A percentile compares a stretch with the other conserved stretches of the same genome.
Evolutionary conservation across 2,888 invertebrate species (phyloP).

Genomic region (Entomobrya multifasciata): DNA sequence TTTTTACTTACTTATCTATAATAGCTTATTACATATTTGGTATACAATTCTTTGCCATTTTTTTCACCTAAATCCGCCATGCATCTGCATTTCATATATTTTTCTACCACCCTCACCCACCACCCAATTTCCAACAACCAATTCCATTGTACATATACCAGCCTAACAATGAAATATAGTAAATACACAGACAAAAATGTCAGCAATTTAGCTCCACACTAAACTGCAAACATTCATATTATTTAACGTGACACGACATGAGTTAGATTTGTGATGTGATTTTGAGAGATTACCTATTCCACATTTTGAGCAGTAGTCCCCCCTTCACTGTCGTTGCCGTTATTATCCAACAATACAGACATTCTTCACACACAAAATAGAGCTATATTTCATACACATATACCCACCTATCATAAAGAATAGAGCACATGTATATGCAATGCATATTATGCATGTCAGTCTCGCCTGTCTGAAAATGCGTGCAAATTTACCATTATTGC

Average conservation of each 20-base stretch:
- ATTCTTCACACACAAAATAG: too few species aligned
- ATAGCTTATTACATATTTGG: too few species aligned
- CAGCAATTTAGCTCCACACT: too few species aligned
- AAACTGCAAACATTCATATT: not conserved
- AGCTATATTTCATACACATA: too few species aligned
- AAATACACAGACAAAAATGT: not conserved
- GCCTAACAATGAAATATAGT: not conserved
- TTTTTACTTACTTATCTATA: too few species aligned
- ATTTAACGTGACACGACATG: not conserved
- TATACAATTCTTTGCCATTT: too few species aligned
- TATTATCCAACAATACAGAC: too few species aligned
- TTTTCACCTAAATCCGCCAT: not conserved
- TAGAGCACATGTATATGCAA: too few species aligned
- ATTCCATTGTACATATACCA: not conserved
- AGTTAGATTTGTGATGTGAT: not conserved
- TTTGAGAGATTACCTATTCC: constrained; percentile 21
- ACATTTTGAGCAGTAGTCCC: not conserved
- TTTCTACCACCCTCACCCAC: not conserved
- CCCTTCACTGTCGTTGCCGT: not conserved
- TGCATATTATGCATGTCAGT: too few species aligned
- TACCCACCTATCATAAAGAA: too few species aligned
- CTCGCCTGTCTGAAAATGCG: too few species aligned
- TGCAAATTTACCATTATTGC: too few species aligned
- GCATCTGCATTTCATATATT: not conserved
- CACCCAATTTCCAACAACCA: constrained; percentile 13